Evolutionary conservation across 2,888 invertebrate species (phyloP), one percentile per base, ranked within the genome.

Genomic region (Cryptosula pallasiana): DNA sequence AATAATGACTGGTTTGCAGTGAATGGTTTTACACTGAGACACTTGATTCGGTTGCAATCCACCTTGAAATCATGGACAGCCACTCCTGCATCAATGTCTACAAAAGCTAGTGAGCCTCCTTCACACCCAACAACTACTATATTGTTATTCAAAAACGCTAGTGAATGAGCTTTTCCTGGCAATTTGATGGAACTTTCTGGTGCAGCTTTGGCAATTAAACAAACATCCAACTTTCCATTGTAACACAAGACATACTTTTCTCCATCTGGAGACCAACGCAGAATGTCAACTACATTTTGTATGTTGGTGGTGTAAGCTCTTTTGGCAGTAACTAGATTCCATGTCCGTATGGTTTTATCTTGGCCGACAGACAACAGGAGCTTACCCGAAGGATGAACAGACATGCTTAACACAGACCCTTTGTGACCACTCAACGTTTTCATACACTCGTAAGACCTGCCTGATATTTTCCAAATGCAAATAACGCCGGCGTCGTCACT

Each of bases 251-350:
- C 88, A 84, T 95, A 96, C 78, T 88, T 88, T 55, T 89, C 88
- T 27, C 93, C 95, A 78, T 88, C 88, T 1, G 91, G 90, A 70
- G 91, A 91, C 91, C 94, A 96, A 55, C 79, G 75, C 1, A 88
- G 86, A 57, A 82, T 76, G 73, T 87, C 86, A 71, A 82, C 87
- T 73, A 86, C 81, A 76, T 82, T 90, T 75, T 90, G 89, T 36
- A 95, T 86, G 83, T 95, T 94, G n/a, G 92, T 92, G 0, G 91
- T 90, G 83, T 92, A 96, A 0, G 95, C 95, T 78, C 90, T 90
- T 74, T 94, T 89, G 0, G 95, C 96, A 84, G 94, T 95, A 0
- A 96, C 88, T 75, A 97, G 87, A 87, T 97, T 95, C 97, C 97
- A 97, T 1, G 95, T 95, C 29, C 81, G 78, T 69, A 97, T 84